Base-by-base conservation (phyloP, 2,888 invertebrate genomes). In the Orthosia gracilis region DNA sequence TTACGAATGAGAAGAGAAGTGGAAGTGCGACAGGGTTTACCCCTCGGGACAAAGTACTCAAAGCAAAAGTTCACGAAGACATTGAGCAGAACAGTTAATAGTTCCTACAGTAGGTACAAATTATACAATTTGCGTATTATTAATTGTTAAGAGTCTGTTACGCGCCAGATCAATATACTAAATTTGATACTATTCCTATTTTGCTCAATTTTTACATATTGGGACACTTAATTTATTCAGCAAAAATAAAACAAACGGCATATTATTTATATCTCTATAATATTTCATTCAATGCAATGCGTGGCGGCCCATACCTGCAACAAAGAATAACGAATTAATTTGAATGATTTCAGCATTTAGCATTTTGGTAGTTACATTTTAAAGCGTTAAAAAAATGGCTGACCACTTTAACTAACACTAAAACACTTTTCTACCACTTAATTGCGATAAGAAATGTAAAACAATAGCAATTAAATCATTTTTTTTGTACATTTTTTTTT, bases 271-370 rank as follows among this genome's bases (percentile, higher is more conserved):
- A 49, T 12, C 3, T 23, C 1, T 62, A 7, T 61, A 45, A 11
- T 66, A 17, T 4, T 59, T 61, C 12, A 47, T 57, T 73, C 3
- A 2, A 3, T 49, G 3, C 18, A 45, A 50, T 23, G 15, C 13
- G 13, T 50, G 54, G 4, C 4, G 21, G n/a, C n/a, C 45, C 62
- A 54, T 65, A 84, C 74, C 84, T 81, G 80, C 3, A 81, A 81
- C 58, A 81, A 74, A 80, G 17, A 73, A 70, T n/a, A 23, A 64
- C 0, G 0, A 49, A 59, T 78, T 57, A 58, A 58, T 71, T 54
- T 31, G 21, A 54, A 61, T 61, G 13, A 45, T 11, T 55, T 9
- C 4, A n/a, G 61, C 1, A 55, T 57, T 7, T 45, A 55, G 2
- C 7, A 52, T 49, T 49, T 13, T 15, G 40, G 9, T 54, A 31